Conservation (phyloP, 2,888 invertebrate genomes). For the Drosophila incognita region DNA sequence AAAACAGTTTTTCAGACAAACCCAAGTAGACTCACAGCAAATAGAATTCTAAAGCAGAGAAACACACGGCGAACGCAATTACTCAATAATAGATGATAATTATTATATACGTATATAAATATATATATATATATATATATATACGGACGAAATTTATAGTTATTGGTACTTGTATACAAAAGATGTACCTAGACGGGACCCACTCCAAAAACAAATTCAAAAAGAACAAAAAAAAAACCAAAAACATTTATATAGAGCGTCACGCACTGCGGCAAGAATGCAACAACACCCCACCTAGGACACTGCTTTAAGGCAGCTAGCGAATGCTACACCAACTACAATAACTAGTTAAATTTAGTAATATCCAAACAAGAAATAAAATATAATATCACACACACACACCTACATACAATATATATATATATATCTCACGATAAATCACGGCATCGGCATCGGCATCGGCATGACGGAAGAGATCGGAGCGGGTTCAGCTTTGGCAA, state of each 20-base stretch:
- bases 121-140: conserved; percentile 7
- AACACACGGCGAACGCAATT: conserved; percentile 29
- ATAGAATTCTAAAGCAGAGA: conserved; percentile 4
- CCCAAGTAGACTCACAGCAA: conserved; percentile 9
- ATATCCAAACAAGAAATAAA: conserved; percentile 5
- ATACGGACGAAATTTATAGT: conserved; percentile 36
- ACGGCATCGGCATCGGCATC: conserved; percentile 20
- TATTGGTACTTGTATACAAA: conserved; percentile 48
- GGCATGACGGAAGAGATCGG: conserved; percentile 33
- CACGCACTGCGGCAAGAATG: conserved; percentile 60
- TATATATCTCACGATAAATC: conserved; percentile 4
- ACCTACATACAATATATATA: background rate
- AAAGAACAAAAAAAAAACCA: background rate
- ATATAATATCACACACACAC: conserved; percentile 1
- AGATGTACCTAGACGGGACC: conserved; percentile 70
- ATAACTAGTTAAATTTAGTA: conserved; percentile 62
- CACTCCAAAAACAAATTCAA: conserved; percentile 55
- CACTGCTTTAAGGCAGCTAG: conserved; percentile 77
- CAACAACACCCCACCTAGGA: conserved; percentile 78
- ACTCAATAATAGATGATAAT: conserved; percentile 37
- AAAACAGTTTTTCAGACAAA: conserved; percentile 6
- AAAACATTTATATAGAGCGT: conserved; percentile 42
- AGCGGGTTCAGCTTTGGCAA: conserved; percentile 52
- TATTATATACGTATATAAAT: conserved; percentile 1
- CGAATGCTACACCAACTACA: conserved; percentile 64